These are phyloP conservation scores for Stenchaetothrips biformis DNA, from an alignment of 2,888 invertebrate genomes.

Conservation along the genomic window DNA sequence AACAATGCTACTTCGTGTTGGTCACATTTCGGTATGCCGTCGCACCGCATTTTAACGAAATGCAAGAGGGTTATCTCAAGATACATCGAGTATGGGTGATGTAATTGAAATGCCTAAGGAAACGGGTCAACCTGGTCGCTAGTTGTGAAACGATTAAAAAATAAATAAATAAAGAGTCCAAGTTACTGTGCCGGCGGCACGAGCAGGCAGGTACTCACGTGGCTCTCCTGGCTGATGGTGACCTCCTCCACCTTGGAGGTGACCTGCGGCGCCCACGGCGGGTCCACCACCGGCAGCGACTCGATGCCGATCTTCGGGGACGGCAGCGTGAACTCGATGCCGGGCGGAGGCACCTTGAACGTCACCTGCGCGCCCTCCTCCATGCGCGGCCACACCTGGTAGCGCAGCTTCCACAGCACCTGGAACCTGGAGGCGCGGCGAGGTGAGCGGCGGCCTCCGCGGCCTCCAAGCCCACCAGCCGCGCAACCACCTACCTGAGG, in stretches of 20 bases:
- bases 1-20: too few species aligned
- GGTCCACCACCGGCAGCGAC: conserved; percentile 90
- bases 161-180: too few species aligned
- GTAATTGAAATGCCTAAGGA: too few species aligned
- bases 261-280: conserved; percentile 97
- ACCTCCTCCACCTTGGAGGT: conserved; percentile 99
- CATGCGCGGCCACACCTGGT: conserved; percentile 99
- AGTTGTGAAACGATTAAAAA: too few species aligned
- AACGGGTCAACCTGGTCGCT: too few species aligned
- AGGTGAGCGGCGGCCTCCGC: too few species aligned
- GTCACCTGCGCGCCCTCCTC: conserved; percentile 93
- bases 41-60: too few species aligned
- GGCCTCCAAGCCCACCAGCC: too few species aligned
- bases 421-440: conserved; percentile 60
- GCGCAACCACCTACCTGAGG: conserved; percentile 61
- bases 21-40: too few species aligned
- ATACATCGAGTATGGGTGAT: too few species aligned
- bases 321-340: conserved; percentile 97
- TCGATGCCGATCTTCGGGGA: conserved; percentile 98
- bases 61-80: too few species aligned
- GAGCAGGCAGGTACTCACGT: conserved; percentile 56
- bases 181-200: background rate
- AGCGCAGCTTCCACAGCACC: conserved; percentile 92
- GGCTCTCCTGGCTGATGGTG: conserved; percentile 94
- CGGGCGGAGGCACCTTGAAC: conserved; percentile 98